These are phyloP conservation scores for Asobara japonica DNA, from an alignment of 1,140 invertebrate genomes.

Conservation along the genomic window DNA sequence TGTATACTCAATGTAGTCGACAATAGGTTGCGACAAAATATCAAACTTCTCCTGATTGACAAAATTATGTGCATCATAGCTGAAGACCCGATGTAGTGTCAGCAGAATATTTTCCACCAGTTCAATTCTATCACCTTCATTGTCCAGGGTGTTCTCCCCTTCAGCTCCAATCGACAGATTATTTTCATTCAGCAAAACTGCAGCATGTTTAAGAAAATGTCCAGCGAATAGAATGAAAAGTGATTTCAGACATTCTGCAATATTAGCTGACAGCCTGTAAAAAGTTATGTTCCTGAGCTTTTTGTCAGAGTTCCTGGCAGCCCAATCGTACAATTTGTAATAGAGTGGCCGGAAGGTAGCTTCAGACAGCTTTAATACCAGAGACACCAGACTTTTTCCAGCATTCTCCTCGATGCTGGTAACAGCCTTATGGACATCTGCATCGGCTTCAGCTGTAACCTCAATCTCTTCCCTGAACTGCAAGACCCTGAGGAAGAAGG, in stretches of 20 bases:
- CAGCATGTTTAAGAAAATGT: conserved; percentile 83
- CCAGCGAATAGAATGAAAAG: conserved; percentile 90
- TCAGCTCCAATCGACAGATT: conserved; percentile 57
- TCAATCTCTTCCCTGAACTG: conserved; percentile 72
- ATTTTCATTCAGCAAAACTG: conserved; percentile 71
- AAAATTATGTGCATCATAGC: conserved; percentile 84
- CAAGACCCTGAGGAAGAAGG: conserved; percentile 80
- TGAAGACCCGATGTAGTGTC: conserved; percentile 81
- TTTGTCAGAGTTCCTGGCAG: conserved; percentile 70
- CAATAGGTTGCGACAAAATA: conserved; percentile 82
- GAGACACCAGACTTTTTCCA: conserved; percentile 77
- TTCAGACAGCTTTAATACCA: conserved; percentile 90
- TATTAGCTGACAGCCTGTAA: conserved; percentile 79
- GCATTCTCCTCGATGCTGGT: conserved; percentile 75
- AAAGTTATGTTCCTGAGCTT: conserved; percentile 79
- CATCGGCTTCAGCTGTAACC: conserved; percentile 54
- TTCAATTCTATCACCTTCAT: conserved; percentile 69
- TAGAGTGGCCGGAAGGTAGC: conserved; percentile 87
- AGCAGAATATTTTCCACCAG: conserved; percentile 76
- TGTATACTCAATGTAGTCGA: conserved; percentile 88
- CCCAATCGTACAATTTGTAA: conserved; percentile 88
- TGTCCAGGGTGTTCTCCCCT: conserved; percentile 63
- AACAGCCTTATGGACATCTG: conserved; percentile 53
- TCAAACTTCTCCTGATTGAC: conserved; percentile 87
- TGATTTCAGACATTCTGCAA: conserved; percentile 85